A percentile compares a stretch with the other conserved stretches of the same genome.
Conservation (phyloP, 2,113 vertebrate genomes). For the Coregonus clupeaformis region DNA sequence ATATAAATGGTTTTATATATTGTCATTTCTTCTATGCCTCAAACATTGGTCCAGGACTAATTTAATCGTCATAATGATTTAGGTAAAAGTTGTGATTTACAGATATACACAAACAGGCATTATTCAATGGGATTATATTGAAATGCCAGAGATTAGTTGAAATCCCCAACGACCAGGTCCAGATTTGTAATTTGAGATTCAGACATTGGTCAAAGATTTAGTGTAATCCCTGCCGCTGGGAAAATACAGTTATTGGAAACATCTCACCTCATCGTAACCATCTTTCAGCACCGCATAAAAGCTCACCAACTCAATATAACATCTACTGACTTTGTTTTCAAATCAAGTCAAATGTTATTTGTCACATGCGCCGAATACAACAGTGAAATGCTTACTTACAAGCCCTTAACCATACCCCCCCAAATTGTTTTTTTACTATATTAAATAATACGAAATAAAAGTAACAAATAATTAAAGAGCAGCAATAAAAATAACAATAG, state of each 20-base stretch:
- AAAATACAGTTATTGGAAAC: constrained; percentile 71
- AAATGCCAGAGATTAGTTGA: constrained; percentile 58
- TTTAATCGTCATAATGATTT: no score
- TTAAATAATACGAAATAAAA: no score
- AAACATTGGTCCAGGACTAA: no score
- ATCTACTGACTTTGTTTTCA: constrained; percentile 49
- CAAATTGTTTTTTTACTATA: no score
- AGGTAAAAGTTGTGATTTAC: background rate
- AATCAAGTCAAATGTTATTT: no score
- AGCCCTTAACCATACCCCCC: no score
- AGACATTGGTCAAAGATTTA: constrained; percentile 57
- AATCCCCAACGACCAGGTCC: constrained; percentile 57
- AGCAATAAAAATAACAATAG: no score
- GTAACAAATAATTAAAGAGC: no score
- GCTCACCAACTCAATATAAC: constrained; percentile 58
- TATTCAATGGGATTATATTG: constrained; percentile 46
- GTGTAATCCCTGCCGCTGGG: constrained; percentile 71
- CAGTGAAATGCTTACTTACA: no score
- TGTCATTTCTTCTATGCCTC: background rate
- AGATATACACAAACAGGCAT: background rate
- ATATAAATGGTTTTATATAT: background rate
- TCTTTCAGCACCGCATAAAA: constrained; percentile 63
- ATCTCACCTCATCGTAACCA: constrained; percentile 67
- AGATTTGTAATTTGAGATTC: constrained; percentile 72
- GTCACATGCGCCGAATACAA: no score